A percentile compares a stretch with the other conserved stretches of the same genome.
Conservation (phyloP, 2,797 vertebrate genomes). For the Ispidina lecontei region DNA sequence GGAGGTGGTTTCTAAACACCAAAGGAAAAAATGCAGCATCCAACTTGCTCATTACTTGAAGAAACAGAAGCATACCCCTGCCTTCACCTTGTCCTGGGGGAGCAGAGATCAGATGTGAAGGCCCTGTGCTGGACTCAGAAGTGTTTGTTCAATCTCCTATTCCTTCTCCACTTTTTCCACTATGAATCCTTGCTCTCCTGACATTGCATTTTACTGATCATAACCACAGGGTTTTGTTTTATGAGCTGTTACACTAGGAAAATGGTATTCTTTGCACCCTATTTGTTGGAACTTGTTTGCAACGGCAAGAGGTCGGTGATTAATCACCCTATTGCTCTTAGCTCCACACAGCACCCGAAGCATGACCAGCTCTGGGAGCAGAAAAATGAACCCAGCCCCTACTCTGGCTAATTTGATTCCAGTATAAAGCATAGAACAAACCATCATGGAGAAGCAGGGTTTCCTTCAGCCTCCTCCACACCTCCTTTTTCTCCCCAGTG, state of each 20-base stretch:
- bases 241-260: conserved; percentile 51
- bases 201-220: conserved; percentile 11
- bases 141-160: conserved; percentile 48
- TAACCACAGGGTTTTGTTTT: conserved; percentile 61
- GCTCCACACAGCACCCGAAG: not conserved
- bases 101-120: conserved; percentile 36
- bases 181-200: conserved; percentile 11
- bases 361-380: not conserved
- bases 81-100: not conserved
- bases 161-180: conserved; percentile 44
- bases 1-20: conserved; percentile 27
- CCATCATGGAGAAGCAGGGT: not conserved
- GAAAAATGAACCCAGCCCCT: not conserved
- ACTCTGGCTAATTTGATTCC: not conserved
- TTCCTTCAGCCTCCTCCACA: not conserved
- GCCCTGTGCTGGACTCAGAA: conserved; percentile 7
- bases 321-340: not conserved
- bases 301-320: not conserved
- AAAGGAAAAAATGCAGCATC: conserved; percentile 52
- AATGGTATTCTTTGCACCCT: conserved; percentile 51
- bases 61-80: conserved; percentile 43
- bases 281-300: conserved; percentile 55
- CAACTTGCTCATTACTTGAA: conserved; percentile 26
- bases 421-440: not conserved
- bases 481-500: not conserved